Evolutionary conservation across 2,888 invertebrate species (phyloP).

Genomic region (Ochropleura leucogaster): DNA sequence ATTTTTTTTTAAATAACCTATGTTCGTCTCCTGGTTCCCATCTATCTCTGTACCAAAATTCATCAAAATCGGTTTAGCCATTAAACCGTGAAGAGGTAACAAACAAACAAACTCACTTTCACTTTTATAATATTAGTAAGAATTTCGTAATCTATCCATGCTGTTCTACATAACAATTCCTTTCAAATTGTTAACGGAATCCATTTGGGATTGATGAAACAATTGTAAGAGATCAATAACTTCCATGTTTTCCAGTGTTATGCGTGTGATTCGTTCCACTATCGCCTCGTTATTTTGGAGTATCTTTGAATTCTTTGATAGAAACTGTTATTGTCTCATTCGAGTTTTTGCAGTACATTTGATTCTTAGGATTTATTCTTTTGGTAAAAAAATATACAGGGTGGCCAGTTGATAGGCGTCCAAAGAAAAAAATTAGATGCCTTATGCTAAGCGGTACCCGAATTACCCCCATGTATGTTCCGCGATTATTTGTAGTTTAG

Average conservation of each 20-base stretch:
- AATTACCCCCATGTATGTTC: no score
- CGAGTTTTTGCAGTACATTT: neutral
- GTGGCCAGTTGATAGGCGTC: no score
- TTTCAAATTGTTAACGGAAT: constrained; percentile 1
- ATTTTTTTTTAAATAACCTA: no score
- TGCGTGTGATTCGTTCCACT: constrained; percentile 27
- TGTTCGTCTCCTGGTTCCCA: no score
- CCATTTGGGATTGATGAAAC: constrained; percentile 34
- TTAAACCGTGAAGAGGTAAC: no score
- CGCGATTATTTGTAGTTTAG: no score
- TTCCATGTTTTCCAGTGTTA: constrained; percentile 21
- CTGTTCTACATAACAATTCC: neutral
- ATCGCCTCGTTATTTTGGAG: constrained; percentile 27
- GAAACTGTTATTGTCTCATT: neutral
- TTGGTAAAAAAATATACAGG: neutral
- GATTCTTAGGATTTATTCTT: constrained; percentile 2
- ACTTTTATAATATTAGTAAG: no score
- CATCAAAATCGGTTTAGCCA: no score
- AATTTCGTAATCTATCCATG: neutral
- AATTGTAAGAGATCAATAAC: constrained; percentile 45
- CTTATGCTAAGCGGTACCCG: no score
- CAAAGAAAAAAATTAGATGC: no score
- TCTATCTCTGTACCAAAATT: no score
- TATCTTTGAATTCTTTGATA: constrained; percentile 5
- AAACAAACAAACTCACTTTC: no score